Conservation (phyloP, 2,113 vertebrate genomes). For the Cochlearius cochlearius region DNA sequence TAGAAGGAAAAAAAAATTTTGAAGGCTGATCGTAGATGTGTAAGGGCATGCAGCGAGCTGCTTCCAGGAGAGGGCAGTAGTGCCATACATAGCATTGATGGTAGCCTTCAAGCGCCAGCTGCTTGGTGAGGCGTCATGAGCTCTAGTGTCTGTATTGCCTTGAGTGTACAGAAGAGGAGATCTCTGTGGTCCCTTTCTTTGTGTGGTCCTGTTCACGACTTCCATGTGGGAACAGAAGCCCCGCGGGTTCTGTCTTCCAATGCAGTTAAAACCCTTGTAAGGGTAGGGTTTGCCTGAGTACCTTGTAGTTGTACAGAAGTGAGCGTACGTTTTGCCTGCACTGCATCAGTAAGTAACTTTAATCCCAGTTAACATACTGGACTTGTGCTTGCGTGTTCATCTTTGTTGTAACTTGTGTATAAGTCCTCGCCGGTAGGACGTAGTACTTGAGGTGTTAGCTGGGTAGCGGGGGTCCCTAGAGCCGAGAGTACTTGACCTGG, state of each 20-base stretch:
- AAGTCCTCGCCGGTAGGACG: accelerated
- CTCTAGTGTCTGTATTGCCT: neutral
- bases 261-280: neutral
- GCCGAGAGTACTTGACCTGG: neutral
- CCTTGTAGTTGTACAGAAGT: neutral
- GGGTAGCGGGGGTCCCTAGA: neutral
- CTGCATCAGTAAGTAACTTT: neutral
- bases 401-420: neutral
- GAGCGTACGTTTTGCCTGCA: accelerated
- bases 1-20: neutral
- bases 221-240: neutral
- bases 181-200: neutral
- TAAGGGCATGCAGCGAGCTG: neutral
- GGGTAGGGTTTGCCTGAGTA: neutral
- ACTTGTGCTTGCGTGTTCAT: neutral
- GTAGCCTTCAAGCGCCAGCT: neutral
- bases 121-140: neutral
- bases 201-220: accelerated
- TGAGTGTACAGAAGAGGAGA: neutral
- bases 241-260: neutral
- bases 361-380: neutral
- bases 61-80: constrained; percentile 10
- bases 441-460: neutral
- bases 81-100: neutral
- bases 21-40: neutral